These are phyloP conservation scores for Puntigrus tetrazona DNA, from an alignment of 2,113 vertebrate genomes.

Conservation along the genomic window DNA sequence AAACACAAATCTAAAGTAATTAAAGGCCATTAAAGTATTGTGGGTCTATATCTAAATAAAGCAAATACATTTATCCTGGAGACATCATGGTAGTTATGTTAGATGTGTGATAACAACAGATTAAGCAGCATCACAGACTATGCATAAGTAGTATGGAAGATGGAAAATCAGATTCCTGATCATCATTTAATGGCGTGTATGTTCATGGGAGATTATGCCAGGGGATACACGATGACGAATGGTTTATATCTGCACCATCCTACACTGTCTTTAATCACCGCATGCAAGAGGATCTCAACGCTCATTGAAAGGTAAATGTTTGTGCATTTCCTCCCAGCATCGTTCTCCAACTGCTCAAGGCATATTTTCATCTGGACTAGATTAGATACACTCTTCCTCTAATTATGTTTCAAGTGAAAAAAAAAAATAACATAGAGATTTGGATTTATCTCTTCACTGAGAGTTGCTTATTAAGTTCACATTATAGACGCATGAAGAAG, in stretches of 20 bases:
- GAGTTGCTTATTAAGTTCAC: slow-evolving; percentile 41
- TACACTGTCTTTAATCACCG: slow-evolving; percentile 23
- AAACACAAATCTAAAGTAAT: background rate
- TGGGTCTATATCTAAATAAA: background rate
- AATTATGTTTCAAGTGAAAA: slow-evolving; percentile 43
- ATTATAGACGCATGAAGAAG: slow-evolving; percentile 15
- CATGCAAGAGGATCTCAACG: slow-evolving; percentile 29
- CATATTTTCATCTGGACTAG: slow-evolving; percentile 13
- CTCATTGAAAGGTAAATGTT: slow-evolving; percentile 19
- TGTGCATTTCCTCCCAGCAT: background rate
- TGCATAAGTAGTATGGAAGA: background rate
- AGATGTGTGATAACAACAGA: background rate
- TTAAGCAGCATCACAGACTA: background rate
- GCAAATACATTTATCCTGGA: background rate
- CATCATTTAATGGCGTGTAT: background rate
- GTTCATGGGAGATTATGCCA: slow-evolving; percentile 34
- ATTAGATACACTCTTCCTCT: slow-evolving; percentile 21
- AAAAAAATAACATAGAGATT: slow-evolving; percentile 43
- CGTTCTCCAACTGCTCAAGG: background rate
- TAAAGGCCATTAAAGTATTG: background rate
- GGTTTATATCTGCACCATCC: slow-evolving; percentile 40
- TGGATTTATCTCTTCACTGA: slow-evolving; percentile 26
- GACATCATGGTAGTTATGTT: background rate
- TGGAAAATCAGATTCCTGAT: background rate
- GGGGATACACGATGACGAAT: slow-evolving; percentile 31